These are phyloP conservation scores for Drosophila equinoxialis DNA, from an alignment of 1,140 invertebrate genomes.

Conservation along the genomic window DNA sequence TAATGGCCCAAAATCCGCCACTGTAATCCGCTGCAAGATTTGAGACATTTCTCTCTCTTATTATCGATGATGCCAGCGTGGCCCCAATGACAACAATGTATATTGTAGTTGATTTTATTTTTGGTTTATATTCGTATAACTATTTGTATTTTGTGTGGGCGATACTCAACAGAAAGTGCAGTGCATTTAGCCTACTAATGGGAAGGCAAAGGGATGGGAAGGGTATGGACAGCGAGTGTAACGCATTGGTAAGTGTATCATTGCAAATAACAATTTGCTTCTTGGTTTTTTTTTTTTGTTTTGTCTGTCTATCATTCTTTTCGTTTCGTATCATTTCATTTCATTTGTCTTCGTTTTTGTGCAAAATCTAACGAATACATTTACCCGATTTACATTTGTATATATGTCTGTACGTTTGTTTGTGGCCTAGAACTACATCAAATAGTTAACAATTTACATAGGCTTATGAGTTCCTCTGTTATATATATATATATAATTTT, in stretches of 20 bases:
- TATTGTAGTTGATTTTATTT: conserved; percentile 7
- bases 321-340: conserved; percentile 1
- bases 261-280: conserved; percentile 52
- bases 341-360: not conserved
- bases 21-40: too few species aligned
- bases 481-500: not conserved
- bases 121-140: not conserved
- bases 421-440: conserved; percentile 45
- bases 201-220: not conserved
- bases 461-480: conserved; percentile 12
- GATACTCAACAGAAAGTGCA: conserved; percentile 9
- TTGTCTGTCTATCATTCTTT: conserved; percentile 7
- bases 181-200: conserved; percentile 10
- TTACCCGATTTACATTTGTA: conserved; percentile 14
- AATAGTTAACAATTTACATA: conserved; percentile 54
- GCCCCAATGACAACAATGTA: not conserved
- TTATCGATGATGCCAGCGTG: not conserved
- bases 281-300: too few species aligned
- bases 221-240: not conserved
- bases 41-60: too few species aligned
- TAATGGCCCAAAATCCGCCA: too few species aligned
- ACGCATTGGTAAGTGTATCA: not conserved
- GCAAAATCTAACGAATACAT: conserved; percentile 31
- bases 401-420: not conserved
- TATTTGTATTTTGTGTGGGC: conserved; percentile 16